Base-by-base conservation (phyloP, 2,888 invertebrate genomes). In the Monoplex corrugatus region DNA sequence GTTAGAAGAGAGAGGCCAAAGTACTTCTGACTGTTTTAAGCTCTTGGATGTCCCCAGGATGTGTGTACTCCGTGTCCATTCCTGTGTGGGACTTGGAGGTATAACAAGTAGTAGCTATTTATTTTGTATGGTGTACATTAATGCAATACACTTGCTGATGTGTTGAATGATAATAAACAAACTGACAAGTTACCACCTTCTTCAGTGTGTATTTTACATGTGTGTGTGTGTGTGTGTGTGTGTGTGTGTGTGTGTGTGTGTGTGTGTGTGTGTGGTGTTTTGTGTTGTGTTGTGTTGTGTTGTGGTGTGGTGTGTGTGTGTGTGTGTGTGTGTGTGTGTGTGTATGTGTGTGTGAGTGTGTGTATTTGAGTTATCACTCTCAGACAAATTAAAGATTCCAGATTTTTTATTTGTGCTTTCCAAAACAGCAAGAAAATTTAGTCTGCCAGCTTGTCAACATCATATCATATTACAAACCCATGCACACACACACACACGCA, bases 151-250 rank as follows among this genome's bases (percentile, higher is more conserved):
- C 19, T 43, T 40, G 78, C 5, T 80, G 78, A 80, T 43, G 43
- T 23, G 28, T 80, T 32, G 78, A 80, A 80, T n/a, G n/a, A n/a
- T n/a, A n/a, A n/a, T 80, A 80, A 80, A 80, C 35, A 80, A 80
- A 80, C 28, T 23, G 23, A 80, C 43, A 80, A 1, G 40, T 80
- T 40, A 8, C 2, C 32, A 8, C 1, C 32, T 68, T 68, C 6
- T 6, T 6, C 32, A n/a, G n/a, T n/a, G n/a, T 68, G 68, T 6
- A n/a, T 68, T 68, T 68, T 68, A 8, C 23, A n/a, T 63, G 3
- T 80, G n/a, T 40, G 10, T 43, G 23, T 43, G 40, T 80, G 78
- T 43, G 8, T 19, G 38, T 35, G 78, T 28, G 78, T 80, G 13
- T 80, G 23, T 43, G 78, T 80, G 8, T 23, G 35, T 13, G 3